phyloP scores from a whole-genome alignment of 2,888 invertebrate species.

The Cordylochernes scorpioides region DNA sequence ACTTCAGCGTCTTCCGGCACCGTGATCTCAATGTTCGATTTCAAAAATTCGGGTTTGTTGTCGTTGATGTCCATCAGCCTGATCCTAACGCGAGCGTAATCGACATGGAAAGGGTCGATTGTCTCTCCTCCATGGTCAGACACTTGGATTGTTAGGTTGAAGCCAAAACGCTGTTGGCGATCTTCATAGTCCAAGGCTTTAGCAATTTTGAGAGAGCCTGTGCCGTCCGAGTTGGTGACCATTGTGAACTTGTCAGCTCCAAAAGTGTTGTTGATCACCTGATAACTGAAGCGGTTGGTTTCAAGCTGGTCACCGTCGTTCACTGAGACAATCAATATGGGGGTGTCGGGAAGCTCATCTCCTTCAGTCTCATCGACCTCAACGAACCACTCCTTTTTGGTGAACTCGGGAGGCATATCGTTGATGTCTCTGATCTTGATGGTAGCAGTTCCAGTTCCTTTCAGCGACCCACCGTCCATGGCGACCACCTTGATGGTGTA shows the following conservation, averaged over 20 bases:
- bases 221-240: constrained; percentile 81
- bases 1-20: constrained; percentile 20
- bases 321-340: constrained; percentile 70
- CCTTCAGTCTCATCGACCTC: constrained; percentile 86
- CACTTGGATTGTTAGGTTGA: constrained; percentile 50
- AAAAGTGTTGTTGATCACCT: constrained; percentile 45
- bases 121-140: constrained; percentile 13
- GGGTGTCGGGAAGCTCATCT: constrained; percentile 63
- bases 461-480: constrained; percentile 15
- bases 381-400: constrained; percentile 15
- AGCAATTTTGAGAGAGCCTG: constrained; percentile 73
- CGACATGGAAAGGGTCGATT: constrained; percentile 43
- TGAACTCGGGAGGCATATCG: constrained; percentile 24
- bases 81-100: constrained; percentile 79
- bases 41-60: constrained; percentile 78
- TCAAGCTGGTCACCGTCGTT: constrained; percentile 58
- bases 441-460: constrained; percentile 22
- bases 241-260: constrained; percentile 86
- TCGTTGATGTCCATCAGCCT: constrained; percentile 70
- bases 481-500: constrained; percentile 17
- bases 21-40: constrained; percentile 33
- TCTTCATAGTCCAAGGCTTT: constrained; percentile 71
- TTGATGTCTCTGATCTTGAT: constrained; percentile 24
- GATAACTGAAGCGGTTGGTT: constrained; percentile 82
- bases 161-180: constrained; percentile 72